Evolutionary conservation across 2,888 invertebrate species (phyloP), one percentile per base, ranked within the genome.

Genomic region (Agrochola macilenta): DNA sequence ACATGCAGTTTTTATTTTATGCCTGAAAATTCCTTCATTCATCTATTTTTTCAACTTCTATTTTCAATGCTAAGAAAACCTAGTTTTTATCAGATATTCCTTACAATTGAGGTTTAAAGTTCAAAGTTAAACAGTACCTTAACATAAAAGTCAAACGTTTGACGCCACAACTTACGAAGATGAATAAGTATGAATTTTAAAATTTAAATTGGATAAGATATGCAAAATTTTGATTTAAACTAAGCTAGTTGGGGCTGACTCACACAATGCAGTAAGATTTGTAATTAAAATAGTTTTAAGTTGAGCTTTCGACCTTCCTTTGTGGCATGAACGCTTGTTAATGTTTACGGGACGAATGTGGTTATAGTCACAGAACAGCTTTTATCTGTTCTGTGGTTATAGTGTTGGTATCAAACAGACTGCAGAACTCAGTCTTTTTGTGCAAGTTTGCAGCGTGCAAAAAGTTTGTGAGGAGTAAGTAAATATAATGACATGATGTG

Each of bases 141-240:
- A 76, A 77, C 61, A 68, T 52, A 43, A 70, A 90, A 90, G 79
- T 89, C 86, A 90, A 92, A 88, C 87, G 61, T 76, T 83, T 78
- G 73, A 70, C 54, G 64, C 79, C 74, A 69, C 58, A 83, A 89
- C 82, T 87, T 87, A 76, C 73, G 76, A 86, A 86, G 90, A 92
- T 91, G 92, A 93, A 93, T 92, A 92, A 89, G 89, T 90, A 91
- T 92, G 91, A 92, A 92, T 93, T 94, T 92, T 86, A 92, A 91
- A 93, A 91, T 92, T 89, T 86, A 93, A 93, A 94, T 94, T 94
- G 92, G 89, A 90, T 92, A 92, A 93, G 91, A 91, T 93, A 93
- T 93, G 93, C 90, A 85, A 92, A 87, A 89, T 89, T 90, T 89
- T 89, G 89, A 91, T 90, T 91, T 88, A 83, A 89, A 73, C 85